Base-by-base conservation (phyloP, 1,140 invertebrate species). In the Schmidtea mediterranea region DNA sequence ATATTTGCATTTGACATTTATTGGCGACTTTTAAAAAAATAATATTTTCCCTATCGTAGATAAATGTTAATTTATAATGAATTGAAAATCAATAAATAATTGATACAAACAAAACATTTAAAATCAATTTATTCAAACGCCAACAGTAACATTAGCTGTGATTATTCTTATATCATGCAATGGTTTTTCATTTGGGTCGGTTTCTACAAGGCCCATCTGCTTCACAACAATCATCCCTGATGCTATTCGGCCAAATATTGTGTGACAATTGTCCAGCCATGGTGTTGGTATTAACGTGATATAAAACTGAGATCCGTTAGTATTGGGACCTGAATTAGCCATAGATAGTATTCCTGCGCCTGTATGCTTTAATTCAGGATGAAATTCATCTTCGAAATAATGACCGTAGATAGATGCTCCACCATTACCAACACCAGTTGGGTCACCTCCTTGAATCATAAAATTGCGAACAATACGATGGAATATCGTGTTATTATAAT, bases 231-330 rank as follows among this genome's bases (percentile, higher is more conserved):
- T 69, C 80, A 94, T 89, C 18, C 86, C 86, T 52, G 71, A 72
- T 58, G 77, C 70, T 9, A 90, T 69, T 55, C 84, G 69, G 9
- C 84, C 89, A 71, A 95, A 95, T 60, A 95, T 89, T 8, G 84
- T 73, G 65, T 97, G 87, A 66, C 94, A 92, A 32, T 82, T 80
- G 72, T 97, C 89, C 6, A 97, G 68, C 84, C 87, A 94, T 55
- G 92, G 84, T 5, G 86, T 89, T 5, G 89, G 86, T 0, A 79
- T 84, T 51, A 97, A 65, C 0, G 87, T 94, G 19, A 97, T 84
- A 58, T 95, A 97, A 71, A 97, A 97, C 61, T 97, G 90, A 40
- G 83, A 90, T 19, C 87, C 87, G 69, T 97, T 97, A 15, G 82
- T 81, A 59, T 95, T 75, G 1, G 84, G 83, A 0, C 90, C 89